Evolutionary conservation across 2,888 invertebrate genomes (phyloP), one percentile per base, ranked within the genome.

Genomic region (Limenitis camilla): DNA sequence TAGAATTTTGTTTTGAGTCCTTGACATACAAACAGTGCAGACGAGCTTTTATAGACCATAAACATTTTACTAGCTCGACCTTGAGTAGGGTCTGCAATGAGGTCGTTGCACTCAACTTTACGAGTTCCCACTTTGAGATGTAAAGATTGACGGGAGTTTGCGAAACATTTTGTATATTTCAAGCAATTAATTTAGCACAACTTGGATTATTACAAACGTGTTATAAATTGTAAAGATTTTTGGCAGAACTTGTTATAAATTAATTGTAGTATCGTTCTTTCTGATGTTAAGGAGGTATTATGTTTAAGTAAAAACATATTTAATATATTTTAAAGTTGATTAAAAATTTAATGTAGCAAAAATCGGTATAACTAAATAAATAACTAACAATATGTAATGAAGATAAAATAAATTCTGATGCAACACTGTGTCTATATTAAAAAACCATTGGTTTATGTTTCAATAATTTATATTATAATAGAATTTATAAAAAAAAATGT

Each of bases 1-100:
- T 82, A 81, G 81, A 81, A 79, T 77, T 45, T 65, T 77, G 79
- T 79, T 81, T 82, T 71, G 76, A 76, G 83, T 76, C 85, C 87
- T 86, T 87, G 87, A 86, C 87, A 86, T 68, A 84, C 76, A 84
- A 83, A 84, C 78, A 74, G 71, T 78, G 75, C 77, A 81, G 81
- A 81, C 83, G 81, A 75, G 78, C 65, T 78, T 86, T 87, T 87
- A 87, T 86, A 82, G 85, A 71, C 84, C 79, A 87, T 87, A 86
- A 86, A 87, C 84, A 85, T 85, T 87, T 86, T 86, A 86, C 86
- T 86, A 85, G 83, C 82, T 57, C 83, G 81, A 81, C 86, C 87
- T 86, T 85, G 84, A 63, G 72, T 80, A 78, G 83, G 84, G 85
- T 83, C 79, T 86, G 82, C 84, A 84, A 72, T 76, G 79, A 78